A percentile compares a stretch with the other conserved stretches of the same genome.
phyloP scores from a whole-genome alignment of 2,113 vertebrate genomes.

The Dicaeum eximium region DNA sequence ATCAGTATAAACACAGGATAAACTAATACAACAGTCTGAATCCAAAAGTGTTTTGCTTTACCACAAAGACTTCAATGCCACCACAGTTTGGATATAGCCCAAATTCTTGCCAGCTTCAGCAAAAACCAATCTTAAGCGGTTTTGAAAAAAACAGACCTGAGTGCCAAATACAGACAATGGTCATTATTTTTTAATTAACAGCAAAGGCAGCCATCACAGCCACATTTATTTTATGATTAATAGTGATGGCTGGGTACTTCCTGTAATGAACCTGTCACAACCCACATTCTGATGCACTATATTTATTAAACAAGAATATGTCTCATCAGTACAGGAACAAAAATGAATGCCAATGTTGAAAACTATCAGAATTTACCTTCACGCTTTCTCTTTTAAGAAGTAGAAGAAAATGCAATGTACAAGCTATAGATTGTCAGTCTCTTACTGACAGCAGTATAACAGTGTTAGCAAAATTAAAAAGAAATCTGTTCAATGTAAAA shows the following conservation, averaged over 20 bases:
- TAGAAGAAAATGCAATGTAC: neutral
- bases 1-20: neutral
- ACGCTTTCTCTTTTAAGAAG: neutral
- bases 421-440: neutral
- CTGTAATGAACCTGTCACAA: neutral
- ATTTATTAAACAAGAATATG: neutral
- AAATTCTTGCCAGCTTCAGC: neutral
- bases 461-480: neutral
- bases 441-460: neutral
- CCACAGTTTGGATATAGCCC: neutral
- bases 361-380: neutral
- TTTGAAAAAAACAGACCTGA: neutral
- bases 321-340: neutral
- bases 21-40: neutral
- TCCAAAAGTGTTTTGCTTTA: neutral
- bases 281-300: neutral
- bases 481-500: neutral
- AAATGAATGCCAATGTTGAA: neutral
- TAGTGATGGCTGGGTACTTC: neutral
- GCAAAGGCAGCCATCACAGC: neutral
- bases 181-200: neutral
- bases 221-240: neutral
- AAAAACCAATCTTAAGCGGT: neutral
- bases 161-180: neutral
- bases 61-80: neutral